Evolutionary conservation across 2,113 vertebrate genomes (phyloP).

Genomic region (Dipodomys stephensi): DNA sequence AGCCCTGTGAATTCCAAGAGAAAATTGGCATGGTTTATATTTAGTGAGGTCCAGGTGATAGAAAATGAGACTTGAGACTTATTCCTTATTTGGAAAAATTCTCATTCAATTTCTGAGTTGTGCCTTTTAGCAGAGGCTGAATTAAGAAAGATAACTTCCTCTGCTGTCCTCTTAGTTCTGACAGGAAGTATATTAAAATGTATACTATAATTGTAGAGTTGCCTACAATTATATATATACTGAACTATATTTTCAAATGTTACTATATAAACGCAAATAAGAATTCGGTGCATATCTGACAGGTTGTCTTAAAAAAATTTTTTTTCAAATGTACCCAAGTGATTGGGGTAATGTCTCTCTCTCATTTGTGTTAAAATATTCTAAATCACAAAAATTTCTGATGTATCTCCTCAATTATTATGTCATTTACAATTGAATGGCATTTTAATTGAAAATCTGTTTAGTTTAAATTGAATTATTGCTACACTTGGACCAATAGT

Average conservation of each 20-base stretch:
- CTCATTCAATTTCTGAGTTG: slow-evolving; percentile 13
- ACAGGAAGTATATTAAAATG: background rate
- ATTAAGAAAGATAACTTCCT: background rate
- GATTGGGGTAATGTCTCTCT: background rate
- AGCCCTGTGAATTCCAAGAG: background rate
- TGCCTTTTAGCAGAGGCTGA: background rate
- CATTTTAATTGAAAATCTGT: background rate
- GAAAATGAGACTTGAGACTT: background rate
- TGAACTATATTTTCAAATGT: background rate
- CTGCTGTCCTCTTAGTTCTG: background rate
- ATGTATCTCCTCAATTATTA: background rate
- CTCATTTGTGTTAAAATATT: background rate
- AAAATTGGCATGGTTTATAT: background rate
- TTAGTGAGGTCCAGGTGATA: background rate
- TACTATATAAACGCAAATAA: background rate
- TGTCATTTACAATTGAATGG: background rate
- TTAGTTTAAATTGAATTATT: slow-evolving; percentile 24
- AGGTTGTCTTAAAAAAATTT: too few species aligned
- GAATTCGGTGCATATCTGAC: background rate
- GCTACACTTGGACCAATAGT: background rate
- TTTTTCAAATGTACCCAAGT: background rate
- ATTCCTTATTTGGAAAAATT: background rate
- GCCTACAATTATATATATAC: background rate
- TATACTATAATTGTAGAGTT: background rate
- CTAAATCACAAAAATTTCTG: background rate